phyloP scores from a whole-genome alignment of 2,797 vertebrate genomes.

The Crypturellus tataupa region DNA sequence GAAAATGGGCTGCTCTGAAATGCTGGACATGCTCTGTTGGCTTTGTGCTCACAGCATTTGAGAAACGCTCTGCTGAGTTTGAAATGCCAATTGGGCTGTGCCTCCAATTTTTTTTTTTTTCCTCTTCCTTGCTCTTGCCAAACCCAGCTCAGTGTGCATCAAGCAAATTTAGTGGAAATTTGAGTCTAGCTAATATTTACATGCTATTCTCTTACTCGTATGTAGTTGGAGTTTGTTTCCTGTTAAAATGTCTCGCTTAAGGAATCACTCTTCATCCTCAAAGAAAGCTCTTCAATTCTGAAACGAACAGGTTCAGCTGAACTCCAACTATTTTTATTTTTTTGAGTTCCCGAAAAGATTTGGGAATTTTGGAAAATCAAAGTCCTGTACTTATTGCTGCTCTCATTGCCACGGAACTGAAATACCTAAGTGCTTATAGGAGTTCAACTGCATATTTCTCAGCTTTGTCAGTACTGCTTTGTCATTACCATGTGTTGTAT shows the following conservation, averaged over 20 bases:
- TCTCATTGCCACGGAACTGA: neutral
- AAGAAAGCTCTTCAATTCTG: neutral
- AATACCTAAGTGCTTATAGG: neutral
- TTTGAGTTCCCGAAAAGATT: neutral
- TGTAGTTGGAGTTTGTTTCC: neutral
- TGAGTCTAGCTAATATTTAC: neutral
- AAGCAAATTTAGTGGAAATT: neutral
- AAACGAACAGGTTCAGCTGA: no score
- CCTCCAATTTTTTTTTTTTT: neutral
- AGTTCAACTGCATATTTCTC: neutral
- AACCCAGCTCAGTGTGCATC: neutral
- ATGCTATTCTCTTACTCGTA: neutral
- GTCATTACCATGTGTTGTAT: neutral
- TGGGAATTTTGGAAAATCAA: neutral
- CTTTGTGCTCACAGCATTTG: neutral
- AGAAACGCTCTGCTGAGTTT: neutral
- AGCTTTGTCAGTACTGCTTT: neutral
- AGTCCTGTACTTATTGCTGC: no score
- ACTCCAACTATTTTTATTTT: no score
- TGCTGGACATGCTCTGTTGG: rapidly evolving
- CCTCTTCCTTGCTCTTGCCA: neutral
- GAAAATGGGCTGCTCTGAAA: neutral
- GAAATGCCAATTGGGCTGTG: neutral
- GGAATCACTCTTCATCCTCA: neutral
- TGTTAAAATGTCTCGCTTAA: neutral